Evolutionary conservation across 1,140 invertebrate genomes (phyloP).

Genomic region (Drosophila teissieri): DNA sequence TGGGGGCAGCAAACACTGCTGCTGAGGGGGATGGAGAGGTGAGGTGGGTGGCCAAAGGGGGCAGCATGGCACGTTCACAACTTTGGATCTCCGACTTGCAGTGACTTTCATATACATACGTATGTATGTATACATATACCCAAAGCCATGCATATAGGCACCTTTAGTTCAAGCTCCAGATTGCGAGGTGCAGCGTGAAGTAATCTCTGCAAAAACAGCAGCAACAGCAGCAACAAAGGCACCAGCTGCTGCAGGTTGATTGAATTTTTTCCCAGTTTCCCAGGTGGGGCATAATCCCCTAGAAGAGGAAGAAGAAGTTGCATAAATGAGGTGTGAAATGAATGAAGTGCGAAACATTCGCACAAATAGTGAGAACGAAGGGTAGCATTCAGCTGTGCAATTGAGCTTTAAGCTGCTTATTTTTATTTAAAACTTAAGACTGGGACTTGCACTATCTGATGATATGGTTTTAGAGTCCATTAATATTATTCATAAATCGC

Average conservation of each 20-base stretch:
- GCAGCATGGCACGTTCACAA: slow-evolving; percentile 40
- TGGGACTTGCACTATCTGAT: not conserved
- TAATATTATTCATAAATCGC: too few species aligned
- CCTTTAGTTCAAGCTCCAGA: slow-evolving; percentile 37
- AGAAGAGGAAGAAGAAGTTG: slow-evolving; percentile 22
- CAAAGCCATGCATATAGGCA: slow-evolving; percentile 13
- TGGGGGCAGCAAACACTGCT: slow-evolving; percentile 8
- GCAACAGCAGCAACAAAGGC: slow-evolving; percentile 10
- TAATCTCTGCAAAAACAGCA: slow-evolving; percentile 27
- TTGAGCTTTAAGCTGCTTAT: slow-evolving; percentile 5
- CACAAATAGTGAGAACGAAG: slow-evolving; percentile 17
- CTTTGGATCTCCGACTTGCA: slow-evolving; percentile 26
- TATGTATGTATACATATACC: too few species aligned
- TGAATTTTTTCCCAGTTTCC: slow-evolving; percentile 31
- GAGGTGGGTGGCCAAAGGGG: slow-evolving; percentile 19
- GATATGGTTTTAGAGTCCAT: too few species aligned
- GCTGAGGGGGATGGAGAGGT: slow-evolving; percentile 1
- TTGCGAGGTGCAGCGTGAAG: slow-evolving; percentile 27
- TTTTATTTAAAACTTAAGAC: not conserved
- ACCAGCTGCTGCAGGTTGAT: slow-evolving; percentile 42
- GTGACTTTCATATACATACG: not conserved
- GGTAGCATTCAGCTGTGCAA: not conserved
- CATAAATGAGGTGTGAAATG: slow-evolving; percentile 44
- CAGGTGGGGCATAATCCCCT: slow-evolving; percentile 35
- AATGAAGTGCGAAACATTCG: slow-evolving; percentile 40